Conservation (phyloP, 2,797 vertebrate genomes). For the Caiman crocodilus region DNA sequence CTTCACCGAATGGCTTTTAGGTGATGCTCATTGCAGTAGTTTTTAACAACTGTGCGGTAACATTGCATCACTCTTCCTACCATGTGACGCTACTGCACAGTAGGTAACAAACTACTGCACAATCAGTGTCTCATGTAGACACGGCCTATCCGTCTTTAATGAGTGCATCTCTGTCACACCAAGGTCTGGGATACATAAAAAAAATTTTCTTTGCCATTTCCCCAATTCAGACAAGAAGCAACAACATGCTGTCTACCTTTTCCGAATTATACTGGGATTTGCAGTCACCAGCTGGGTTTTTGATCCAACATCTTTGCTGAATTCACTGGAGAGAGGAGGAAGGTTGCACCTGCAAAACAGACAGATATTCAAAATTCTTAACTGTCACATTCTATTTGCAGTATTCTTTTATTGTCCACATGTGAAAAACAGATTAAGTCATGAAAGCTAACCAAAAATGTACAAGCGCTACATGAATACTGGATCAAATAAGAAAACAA, state of each 20-base stretch:
- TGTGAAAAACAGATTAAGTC: too few species aligned
- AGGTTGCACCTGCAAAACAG: constrained; percentile 91
- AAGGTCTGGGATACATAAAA: not conserved
- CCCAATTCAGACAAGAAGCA: not conserved
- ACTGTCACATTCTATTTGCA: not conserved
- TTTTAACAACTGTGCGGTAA: too few species aligned
- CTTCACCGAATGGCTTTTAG: too few species aligned
- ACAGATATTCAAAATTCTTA: constrained; percentile 34
- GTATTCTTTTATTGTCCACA: not conserved
- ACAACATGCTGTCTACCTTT: constrained; percentile 84
- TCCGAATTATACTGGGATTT: constrained; percentile 98
- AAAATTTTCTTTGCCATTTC: not conserved
- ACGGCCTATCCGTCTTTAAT: not conserved
- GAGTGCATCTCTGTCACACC: not conserved
- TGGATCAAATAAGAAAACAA: not conserved
- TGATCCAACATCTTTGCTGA: constrained; percentile 90
- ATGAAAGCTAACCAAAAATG: not conserved
- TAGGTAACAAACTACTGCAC: too few species aligned
- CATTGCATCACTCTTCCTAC: too few species aligned
- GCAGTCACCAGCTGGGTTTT: constrained; percentile 95
- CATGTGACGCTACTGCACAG: too few species aligned
- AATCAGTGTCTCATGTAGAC: too few species aligned
- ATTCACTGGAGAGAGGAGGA: constrained; percentile 92
- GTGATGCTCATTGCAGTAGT: too few species aligned
- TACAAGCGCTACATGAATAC: not conserved